Percentiles rank a stretch among this genome's conserved stretches.
Evolutionary conservation across 2,888 invertebrate genomes (phyloP).

Genomic region (Apomyelois bistriatella): DNA sequence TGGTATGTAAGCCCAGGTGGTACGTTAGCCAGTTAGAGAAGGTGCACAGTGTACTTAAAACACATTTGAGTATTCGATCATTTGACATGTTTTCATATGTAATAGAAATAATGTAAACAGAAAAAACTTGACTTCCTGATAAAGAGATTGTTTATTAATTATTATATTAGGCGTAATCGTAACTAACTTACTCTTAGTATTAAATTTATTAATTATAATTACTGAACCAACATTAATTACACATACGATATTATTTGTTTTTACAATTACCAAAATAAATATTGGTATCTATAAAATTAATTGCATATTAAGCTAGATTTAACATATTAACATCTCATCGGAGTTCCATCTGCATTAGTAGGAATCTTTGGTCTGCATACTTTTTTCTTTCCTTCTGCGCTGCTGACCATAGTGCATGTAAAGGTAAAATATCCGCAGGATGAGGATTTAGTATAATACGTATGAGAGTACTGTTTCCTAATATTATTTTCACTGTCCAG

Average conservation of each 20-base stretch:
- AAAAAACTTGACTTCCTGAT: too few relatives aligned
- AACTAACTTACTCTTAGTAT: too few relatives aligned
- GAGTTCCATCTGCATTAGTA: constrained; percentile 86
- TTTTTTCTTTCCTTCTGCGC: constrained; percentile 87
- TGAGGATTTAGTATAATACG: constrained; percentile 92
- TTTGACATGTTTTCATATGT: too few relatives aligned
- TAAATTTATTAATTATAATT: background rate
- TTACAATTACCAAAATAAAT: too few relatives aligned
- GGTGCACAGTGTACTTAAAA: too few relatives aligned
- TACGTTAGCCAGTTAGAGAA: too few relatives aligned
- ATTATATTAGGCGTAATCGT: too few relatives aligned
- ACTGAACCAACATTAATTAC: background rate
- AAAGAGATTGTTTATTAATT: too few relatives aligned
- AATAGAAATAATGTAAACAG: too few relatives aligned
- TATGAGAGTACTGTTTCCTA: constrained; percentile 86
- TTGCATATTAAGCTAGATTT: constrained; percentile 6
- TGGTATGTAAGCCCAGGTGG: too few relatives aligned
- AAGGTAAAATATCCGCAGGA: constrained; percentile 94
- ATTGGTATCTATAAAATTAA: background rate
- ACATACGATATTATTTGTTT: background rate
- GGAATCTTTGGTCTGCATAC: constrained; percentile 90
- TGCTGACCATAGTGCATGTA: constrained; percentile 89
- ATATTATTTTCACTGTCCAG: constrained; percentile 81
- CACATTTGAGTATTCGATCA: too few relatives aligned
- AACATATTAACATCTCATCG: constrained; percentile 75